Percentiles rank a stretch among this genome's conserved stretches.
phyloP scores from a whole-genome alignment of 1,140 invertebrate genomes.

The Drosophila bipectinata region DNA sequence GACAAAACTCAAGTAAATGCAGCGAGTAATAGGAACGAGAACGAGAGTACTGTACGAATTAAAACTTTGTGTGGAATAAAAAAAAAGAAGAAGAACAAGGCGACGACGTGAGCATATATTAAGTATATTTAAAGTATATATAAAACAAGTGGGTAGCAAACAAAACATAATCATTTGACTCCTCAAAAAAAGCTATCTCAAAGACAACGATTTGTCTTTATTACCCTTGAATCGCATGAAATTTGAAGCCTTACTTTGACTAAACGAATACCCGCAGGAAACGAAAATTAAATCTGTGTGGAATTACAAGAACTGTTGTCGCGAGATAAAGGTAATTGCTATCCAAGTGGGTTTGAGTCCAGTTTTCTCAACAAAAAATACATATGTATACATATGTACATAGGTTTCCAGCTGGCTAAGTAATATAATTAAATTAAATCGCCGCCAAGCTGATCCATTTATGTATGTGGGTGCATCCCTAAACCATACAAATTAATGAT shows the following conservation, averaged over 20 bases:
- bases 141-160: neutral
- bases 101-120: neutral
- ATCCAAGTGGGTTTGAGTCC: neutral
- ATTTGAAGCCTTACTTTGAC: neutral
- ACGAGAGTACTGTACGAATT: slow-evolving; percentile 3
- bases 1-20: neutral
- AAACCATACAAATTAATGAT: slow-evolving; percentile 26
- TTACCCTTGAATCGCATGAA: neutral
- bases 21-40: neutral
- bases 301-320: neutral
- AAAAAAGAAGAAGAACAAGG: neutral
- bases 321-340: neutral
- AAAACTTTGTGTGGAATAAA: neutral
- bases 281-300: neutral
- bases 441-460: slow-evolving; percentile 22
- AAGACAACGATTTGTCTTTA: neutral
- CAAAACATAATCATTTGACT: neutral
- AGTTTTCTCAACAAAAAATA: neutral
- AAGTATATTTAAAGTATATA: neutral
- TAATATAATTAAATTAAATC: neutral
- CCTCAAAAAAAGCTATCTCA: neutral
- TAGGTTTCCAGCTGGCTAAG: neutral
- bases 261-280: neutral
- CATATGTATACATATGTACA: neutral
- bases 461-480: slow-evolving; percentile 7